These are phyloP conservation scores for Mercenaria mercenaria DNA, from an alignment of 1,140 invertebrate species.

Conservation along the genomic window DNA sequence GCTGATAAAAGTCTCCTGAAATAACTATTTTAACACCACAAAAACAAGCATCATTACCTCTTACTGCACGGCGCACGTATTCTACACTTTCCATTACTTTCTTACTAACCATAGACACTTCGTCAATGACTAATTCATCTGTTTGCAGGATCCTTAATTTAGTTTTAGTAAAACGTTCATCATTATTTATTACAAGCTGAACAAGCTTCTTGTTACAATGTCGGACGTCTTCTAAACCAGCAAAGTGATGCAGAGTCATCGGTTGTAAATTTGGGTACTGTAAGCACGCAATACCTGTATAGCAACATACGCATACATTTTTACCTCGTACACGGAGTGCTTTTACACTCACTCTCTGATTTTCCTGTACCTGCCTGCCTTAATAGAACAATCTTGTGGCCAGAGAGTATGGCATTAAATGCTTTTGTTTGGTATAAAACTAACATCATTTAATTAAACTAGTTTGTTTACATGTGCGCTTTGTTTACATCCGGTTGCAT, in stretches of 20 bases:
- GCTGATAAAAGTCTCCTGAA: slow-evolving; percentile 1
- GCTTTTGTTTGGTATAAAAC: no score
- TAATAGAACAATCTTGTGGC: not conserved
- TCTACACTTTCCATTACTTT: not conserved
- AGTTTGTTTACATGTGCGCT: no score
- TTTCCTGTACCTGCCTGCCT: not conserved
- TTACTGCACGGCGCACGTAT: not conserved
- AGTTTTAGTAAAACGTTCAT: not conserved
- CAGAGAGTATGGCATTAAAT: not conserved
- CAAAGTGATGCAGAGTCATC: not conserved
- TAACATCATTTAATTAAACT: no score
- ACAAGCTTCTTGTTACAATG: not conserved
- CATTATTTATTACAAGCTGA: not conserved
- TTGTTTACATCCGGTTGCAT: no score
- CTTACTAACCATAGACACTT: not conserved
- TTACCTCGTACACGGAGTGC: not conserved
- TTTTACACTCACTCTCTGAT: not conserved
- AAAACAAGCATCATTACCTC: not conserved
- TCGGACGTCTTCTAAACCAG: not conserved
- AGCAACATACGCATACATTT: not conserved
- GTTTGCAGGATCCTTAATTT: not conserved
- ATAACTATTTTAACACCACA: not conserved
- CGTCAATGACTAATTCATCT: not conserved
- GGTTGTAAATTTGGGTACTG: not conserved
- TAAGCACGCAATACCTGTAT: not conserved